Evolutionary conservation across 2,113 vertebrate species (phyloP).

Genomic region (Anguilla japonica): DNA sequence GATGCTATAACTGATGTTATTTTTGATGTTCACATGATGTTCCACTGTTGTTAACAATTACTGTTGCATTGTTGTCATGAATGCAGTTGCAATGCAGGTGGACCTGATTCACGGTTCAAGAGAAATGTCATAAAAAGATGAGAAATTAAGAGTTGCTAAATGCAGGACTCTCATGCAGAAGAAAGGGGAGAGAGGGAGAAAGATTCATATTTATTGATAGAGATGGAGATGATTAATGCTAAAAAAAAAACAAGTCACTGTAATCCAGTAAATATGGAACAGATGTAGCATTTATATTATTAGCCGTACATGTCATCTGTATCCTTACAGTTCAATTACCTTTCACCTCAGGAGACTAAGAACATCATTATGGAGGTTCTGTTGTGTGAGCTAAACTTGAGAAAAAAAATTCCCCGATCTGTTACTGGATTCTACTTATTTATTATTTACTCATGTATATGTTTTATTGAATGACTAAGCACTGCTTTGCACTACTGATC

Average conservation of each 20-base stretch:
- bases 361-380: not conserved
- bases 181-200: constrained; percentile 24
- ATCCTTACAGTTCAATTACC: not conserved
- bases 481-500: not conserved
- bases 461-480: not conserved
- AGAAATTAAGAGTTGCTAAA: not conserved
- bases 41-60: too few species aligned
- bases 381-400: not conserved
- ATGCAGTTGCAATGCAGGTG: not conserved
- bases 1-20: not conserved
- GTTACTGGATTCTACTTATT: not conserved
- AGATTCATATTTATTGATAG: constrained; percentile 11
- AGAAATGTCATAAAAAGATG: not conserved
- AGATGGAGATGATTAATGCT: constrained; percentile 51
- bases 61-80: not conserved
- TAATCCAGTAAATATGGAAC: not conserved
- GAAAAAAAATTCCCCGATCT: not conserved
- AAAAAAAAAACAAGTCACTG: constrained; percentile 44
- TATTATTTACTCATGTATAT: not conserved
- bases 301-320: not conserved
- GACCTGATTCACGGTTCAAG: not conserved
- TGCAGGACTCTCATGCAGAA: not conserved
- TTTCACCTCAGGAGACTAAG: constrained; percentile 2
- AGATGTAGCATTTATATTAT: not conserved
- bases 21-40: not conserved